Evolutionary conservation across 2,888 invertebrate genomes (phyloP), one percentile per base, ranked within the genome.

Genomic region (Copidosoma aretas): DNA sequence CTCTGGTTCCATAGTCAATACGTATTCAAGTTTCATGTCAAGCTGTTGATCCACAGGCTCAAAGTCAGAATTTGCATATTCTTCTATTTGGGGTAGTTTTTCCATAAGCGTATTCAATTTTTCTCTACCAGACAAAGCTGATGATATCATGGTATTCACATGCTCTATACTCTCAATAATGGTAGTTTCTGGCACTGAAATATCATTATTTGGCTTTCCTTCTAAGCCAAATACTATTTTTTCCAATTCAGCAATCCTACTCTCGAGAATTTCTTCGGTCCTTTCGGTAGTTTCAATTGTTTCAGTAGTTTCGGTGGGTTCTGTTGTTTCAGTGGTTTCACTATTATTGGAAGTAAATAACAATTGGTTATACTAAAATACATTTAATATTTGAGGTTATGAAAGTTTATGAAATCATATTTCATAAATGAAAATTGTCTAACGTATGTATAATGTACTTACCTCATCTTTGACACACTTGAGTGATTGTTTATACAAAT

Each of bases 81-180:
- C 81, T 69, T 86, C 86, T 41, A 87, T 80, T 71, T 84, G 84
- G 1, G 82, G 82, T 75, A 87, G 78, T 63, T 85, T 81, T 73
- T 85, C 82, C 54, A 86, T 78, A 52, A 86, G 81, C 0, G 79
- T 77, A 56, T 84, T 85, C 21, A 85, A 81, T 21, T 85, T 84
- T 71, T 87, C 86, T 53, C 87, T 82, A 62, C 87, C 86, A 68
- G 86, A 86, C 21, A 87, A 73, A 1, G 87, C 86, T 10, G 87
- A 85, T 4, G 84, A 82, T 39, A 87, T 84, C 76, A 87, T 81
- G 1, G 85, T 86, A 73, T 87, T 85, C 1, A 84, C 84, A 75
- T 86, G 84, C 19, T 85, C 51, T 14, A 87, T 79, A 67, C 82
- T 81, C 70, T 86, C 86, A 0, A 85, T 78, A 15, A 87, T 78